phyloP scores from a whole-genome alignment of 2,888 invertebrate species.

The Synergus japonicus region DNA sequence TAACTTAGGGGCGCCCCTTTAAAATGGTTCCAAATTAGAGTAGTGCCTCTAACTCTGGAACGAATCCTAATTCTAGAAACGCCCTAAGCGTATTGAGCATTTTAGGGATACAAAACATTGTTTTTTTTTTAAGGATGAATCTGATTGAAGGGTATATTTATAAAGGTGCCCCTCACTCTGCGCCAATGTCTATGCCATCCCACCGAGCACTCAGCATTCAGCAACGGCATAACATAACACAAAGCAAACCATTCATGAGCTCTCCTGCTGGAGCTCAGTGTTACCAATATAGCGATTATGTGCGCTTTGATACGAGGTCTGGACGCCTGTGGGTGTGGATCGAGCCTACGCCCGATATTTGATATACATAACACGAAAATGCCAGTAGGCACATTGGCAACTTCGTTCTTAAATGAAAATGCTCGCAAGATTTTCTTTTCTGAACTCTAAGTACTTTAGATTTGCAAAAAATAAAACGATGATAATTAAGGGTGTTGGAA shows the following conservation, averaged over 20 bases:
- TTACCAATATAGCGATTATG: constrained; percentile 15
- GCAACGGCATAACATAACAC: constrained; percentile 58
- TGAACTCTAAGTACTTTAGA: not conserved
- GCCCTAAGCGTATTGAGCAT: no score
- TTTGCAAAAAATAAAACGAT: no score
- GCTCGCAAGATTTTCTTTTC: not conserved
- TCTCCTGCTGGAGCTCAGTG: constrained; percentile 24
- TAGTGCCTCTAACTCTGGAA: no score
- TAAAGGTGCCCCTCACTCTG: not conserved
- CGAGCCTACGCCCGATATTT: not conserved
- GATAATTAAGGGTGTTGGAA: no score
- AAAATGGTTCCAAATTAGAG: no score
- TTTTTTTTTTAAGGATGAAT: not conserved
- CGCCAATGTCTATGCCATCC: constrained; percentile 12
- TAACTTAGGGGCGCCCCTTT: no score
- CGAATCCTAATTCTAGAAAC: no score
- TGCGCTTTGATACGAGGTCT: not conserved
- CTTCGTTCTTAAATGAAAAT: not conserved
- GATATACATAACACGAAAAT: not conserved
- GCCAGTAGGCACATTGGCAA: not conserved
- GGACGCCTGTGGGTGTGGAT: not conserved
- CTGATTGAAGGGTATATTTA: constrained; percentile 9
- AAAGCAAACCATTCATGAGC: constrained; percentile 61
- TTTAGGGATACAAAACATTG: no score
- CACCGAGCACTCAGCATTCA: constrained; percentile 44